These are phyloP conservation scores for Syngnathus rostellatus DNA, from an alignment of 2,797 vertebrate genomes.

Conservation along the genomic window DNA sequence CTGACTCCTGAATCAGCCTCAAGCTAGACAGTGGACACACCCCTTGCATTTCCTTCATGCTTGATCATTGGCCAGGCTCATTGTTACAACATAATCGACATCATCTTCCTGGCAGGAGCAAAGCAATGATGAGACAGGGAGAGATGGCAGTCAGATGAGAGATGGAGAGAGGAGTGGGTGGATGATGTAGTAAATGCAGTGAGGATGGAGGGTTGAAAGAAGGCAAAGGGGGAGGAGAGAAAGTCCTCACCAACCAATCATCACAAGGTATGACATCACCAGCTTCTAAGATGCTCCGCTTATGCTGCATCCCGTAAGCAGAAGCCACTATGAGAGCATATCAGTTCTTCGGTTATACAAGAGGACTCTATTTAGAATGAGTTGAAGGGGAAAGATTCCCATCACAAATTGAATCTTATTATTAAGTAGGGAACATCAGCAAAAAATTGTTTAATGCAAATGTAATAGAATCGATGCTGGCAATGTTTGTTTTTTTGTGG, in stretches of 20 bases:
- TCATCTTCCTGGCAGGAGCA: conserved; percentile 63
- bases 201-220: conserved; percentile 32
- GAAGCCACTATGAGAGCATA: background rate
- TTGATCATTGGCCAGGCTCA: conserved; percentile 59
- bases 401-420: background rate
- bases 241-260: conserved; percentile 56
- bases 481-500: too few species aligned
- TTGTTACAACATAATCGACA: conserved; percentile 70
- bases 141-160: conserved; percentile 7
- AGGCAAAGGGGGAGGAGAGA: conserved; percentile 27
- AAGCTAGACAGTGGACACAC: conserved; percentile 74
- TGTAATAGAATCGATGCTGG: too few species aligned
- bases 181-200: conserved; percentile 26
- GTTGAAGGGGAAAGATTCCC: background rate
- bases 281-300: conserved; percentile 40
- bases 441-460: too few species aligned
- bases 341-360: background rate
- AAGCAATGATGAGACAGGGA: conserved; percentile 20
- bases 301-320: background rate
- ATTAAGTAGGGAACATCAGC: background rate
- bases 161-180: conserved; percentile 4
- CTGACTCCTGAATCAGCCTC: conserved; percentile 74
- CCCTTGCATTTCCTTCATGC: conserved; percentile 63
- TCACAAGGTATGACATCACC: conserved; percentile 62
- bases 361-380: background rate